Conservation (phyloP, 1,140 invertebrate species). For the Mamestra configurata region DNA sequence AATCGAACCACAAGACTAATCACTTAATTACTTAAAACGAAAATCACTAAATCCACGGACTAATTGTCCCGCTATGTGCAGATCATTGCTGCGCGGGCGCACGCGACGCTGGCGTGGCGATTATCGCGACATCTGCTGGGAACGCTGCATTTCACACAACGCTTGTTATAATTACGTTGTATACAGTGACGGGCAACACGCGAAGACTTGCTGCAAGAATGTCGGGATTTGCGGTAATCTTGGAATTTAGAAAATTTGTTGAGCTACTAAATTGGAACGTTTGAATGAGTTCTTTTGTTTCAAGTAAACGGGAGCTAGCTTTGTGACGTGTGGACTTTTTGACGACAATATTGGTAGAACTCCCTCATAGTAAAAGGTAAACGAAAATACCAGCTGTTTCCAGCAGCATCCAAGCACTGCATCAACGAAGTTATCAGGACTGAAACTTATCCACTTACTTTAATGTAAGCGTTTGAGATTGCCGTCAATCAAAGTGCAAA, state of each 20-base stretch:
- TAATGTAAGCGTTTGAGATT: too few relatives aligned
- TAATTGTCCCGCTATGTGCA: conserved; percentile 41
- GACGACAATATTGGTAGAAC: too few relatives aligned
- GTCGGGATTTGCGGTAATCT: neutral
- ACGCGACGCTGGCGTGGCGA: conserved; percentile 58
- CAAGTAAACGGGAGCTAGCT: too few relatives aligned
- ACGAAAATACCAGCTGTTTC: too few relatives aligned
- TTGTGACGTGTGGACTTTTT: too few relatives aligned
- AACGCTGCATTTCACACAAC: conserved; percentile 64
- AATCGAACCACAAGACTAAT: neutral
- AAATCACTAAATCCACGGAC: conserved; percentile 26
- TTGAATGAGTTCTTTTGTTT: neutral
- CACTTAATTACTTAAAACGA: neutral
- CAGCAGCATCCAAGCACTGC: too few relatives aligned
- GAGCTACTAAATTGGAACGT: neutral
- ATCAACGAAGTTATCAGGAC: too few relatives aligned
- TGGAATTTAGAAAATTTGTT: neutral
- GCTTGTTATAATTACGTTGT: conserved; percentile 42
- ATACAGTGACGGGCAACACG: conserved; percentile 23
- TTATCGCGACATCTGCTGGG: conserved; percentile 61
- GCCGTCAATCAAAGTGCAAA: too few relatives aligned
- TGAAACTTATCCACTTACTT: too few relatives aligned
- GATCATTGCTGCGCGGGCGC: conserved; percentile 51
- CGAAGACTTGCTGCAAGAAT: conserved; percentile 1
- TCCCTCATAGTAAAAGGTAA: too few relatives aligned